Conservation (phyloP, 2,888 invertebrate species). For the Stenotaenia linearis region DNA sequence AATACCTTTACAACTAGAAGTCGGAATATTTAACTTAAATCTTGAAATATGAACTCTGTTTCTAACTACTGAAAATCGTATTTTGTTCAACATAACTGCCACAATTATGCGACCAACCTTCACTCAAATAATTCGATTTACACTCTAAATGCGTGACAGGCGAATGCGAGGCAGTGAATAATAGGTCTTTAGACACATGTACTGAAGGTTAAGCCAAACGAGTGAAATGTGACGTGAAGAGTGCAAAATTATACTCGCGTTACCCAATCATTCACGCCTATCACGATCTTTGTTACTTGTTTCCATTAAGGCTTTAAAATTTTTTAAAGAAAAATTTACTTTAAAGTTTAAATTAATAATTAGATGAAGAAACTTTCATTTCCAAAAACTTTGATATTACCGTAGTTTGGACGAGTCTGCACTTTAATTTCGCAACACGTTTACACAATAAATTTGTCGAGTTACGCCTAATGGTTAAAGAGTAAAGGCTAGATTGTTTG, state of each 20-base stretch:
- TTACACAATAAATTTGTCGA: neutral
- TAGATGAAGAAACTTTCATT: neutral
- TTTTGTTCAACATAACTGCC: neutral
- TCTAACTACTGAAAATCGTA: neutral
- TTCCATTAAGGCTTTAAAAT: too few species aligned
- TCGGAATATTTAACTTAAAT: neutral
- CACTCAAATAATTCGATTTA: neutral
- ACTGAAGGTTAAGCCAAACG: neutral
- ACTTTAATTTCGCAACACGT: neutral
- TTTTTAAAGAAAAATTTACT: neutral
- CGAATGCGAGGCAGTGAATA: neutral
- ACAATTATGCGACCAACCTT: neutral
- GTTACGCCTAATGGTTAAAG: neutral
- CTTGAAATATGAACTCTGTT: neutral
- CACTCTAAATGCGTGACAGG: neutral
- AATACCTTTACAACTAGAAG: neutral
- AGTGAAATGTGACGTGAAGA: neutral
- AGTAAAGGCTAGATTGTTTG: neutral
- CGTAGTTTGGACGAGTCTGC: neutral
- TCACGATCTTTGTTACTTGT: neutral
- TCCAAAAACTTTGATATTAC: neutral
- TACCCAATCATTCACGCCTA: neutral
- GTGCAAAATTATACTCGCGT: neutral
- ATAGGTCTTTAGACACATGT: neutral
- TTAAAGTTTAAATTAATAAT: neutral